These are phyloP conservation scores for Formica exsecta DNA, from an alignment of 1,140 invertebrate species.

Conservation along the genomic window DNA sequence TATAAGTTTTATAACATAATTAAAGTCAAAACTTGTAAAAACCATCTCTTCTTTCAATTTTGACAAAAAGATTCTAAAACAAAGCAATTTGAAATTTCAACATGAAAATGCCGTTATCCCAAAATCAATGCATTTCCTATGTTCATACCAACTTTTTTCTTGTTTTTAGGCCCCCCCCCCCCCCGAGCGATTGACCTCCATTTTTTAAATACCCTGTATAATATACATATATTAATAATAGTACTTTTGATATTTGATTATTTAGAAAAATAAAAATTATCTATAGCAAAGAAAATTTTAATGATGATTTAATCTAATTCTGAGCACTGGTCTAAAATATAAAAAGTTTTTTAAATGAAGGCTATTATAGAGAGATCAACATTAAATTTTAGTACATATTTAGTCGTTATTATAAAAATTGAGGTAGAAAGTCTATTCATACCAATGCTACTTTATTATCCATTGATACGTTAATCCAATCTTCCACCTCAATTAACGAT, in stretches of 20 bases:
- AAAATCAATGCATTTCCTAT: not conserved
- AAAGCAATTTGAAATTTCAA: too few species aligned
- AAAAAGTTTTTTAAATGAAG: slow-evolving; percentile 18
- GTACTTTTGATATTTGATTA: too few species aligned
- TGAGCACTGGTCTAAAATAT: not conserved
- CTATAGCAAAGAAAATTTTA: too few species aligned
- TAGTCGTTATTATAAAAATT: slow-evolving; percentile 26
- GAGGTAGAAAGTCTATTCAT: not conserved
- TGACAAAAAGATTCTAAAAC: too few species aligned
- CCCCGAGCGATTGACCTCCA: too few species aligned
- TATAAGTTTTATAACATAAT: too few species aligned
- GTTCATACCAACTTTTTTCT: not conserved
- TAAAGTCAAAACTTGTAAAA: too few species aligned
- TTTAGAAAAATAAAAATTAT: too few species aligned
- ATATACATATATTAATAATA: too few species aligned
- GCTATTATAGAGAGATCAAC: slow-evolving; percentile 5
- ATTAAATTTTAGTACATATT: slow-evolving; percentile 18
- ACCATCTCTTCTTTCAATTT: too few species aligned
- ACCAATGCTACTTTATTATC: slow-evolving; percentile 44
- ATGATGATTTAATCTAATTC: too few species aligned
- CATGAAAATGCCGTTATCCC: not conserved
- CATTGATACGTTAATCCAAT: slow-evolving; percentile 8
- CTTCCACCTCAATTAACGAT: slow-evolving; percentile 38
- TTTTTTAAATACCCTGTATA: too few species aligned
- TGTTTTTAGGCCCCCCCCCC: not conserved